Evolutionary conservation across 2,888 invertebrate species (phyloP), one percentile per base, ranked within the genome.

Genomic region (Chalcosyrphus nemorum): DNA sequence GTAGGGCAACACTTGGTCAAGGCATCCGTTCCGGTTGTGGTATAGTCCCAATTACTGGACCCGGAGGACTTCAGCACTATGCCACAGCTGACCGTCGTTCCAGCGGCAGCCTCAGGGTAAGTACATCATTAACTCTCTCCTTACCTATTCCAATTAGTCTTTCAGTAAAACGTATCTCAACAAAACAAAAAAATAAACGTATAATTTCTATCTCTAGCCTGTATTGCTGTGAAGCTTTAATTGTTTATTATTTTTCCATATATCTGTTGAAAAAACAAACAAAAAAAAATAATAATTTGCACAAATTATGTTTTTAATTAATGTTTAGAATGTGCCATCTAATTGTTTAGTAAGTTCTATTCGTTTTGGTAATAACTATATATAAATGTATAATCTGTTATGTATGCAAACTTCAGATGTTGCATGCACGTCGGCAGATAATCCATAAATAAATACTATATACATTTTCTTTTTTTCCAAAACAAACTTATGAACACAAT

Each of bases 1-100:
- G 89, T 91, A 92, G 92, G 90, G 89, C 92, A 88, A 91, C 91
- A 87, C 90, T 92, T 90, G 91, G 92, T 89, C 92, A 92, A 90
- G 92, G 92, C 88, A 92, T 92, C 86, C 91, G 92, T 81, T 91
- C 91, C 87, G 91, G 91, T 89, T 92, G 92, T 88, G 91, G 90
- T 88, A 91, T 92, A 89, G 91, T 91, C 86, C 91, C 91, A 52
- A 88, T 91, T 65, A 91, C 91, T 68, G 91, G 91, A 88, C 91
- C 91, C 38, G 91, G 91, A 87, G 91, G 91, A 88, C 88, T 91
- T 50, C 91, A 91, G 87, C 91, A 91, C 88, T 91, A 90, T 90
- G 89, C 90, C 88, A 89, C 91, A 88, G 89, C 90, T 88, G 91
- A 91, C 89, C 90, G 91, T 45, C 91, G 91, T 86, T 91, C 91